Evolutionary conservation across 1,140 invertebrate genomes (phyloP).

Genomic region (Heliconius melpomene): DNA sequence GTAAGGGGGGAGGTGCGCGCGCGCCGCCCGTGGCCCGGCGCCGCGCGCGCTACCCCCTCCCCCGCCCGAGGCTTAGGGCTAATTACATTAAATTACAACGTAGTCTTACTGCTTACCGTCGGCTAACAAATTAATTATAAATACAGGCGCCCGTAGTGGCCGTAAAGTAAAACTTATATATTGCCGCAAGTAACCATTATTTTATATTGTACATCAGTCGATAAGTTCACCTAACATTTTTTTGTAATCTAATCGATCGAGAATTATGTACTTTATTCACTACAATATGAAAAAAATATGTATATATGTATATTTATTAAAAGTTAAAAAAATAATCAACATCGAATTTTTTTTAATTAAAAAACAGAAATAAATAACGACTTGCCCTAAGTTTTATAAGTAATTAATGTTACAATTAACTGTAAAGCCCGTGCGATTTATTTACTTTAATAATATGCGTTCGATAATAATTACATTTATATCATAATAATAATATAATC

Average conservation of each 20-base stretch:
- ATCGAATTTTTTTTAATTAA: conserved; percentile 70
- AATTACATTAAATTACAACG: conserved; percentile 71
- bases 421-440: conserved; percentile 80
- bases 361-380: conserved; percentile 82
- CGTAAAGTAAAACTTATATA: conserved; percentile 80
- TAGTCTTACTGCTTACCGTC: conserved; percentile 79
- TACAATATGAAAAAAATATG: conserved; percentile 74
- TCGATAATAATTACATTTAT: conserved; percentile 77
- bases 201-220: conserved; percentile 82
- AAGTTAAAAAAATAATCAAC: conserved; percentile 80
- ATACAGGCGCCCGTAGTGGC: conserved; percentile 59
- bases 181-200: conserved; percentile 80
- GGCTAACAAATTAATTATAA: conserved; percentile 69
- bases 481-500: conserved; percentile 64
- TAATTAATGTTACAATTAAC: conserved; percentile 79
- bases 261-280: conserved; percentile 81
- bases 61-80: conserved; percentile 55
- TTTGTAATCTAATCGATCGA: conserved; percentile 77
- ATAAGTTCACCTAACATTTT: conserved; percentile 77
- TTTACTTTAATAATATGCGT: conserved; percentile 74
- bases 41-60: conserved; percentile 37
- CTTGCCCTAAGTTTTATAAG: conserved; percentile 77
- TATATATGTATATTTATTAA: conserved; percentile 74
- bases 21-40: conserved; percentile 32
- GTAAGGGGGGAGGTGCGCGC: conserved; percentile 35